Base-by-base conservation (phyloP, 2,113 vertebrate species). In the Eolophus roseicapilla region DNA sequence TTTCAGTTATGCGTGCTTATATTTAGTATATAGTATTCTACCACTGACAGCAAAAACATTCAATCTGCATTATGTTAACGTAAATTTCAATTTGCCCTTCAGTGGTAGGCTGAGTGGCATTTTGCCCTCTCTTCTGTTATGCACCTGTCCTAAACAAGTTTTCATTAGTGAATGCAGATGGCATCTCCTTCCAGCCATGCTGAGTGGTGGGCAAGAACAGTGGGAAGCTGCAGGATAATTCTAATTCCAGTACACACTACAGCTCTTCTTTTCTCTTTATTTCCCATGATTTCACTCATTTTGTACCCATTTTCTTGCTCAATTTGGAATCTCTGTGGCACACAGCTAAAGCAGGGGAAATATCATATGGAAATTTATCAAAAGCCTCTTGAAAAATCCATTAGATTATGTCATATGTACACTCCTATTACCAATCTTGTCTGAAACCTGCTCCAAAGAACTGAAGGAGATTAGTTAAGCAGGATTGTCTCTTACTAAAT, bases 81-180 rank as follows among this genome's bases (percentile, higher is more conserved):
- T 25, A 39, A 73, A 90, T 82, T 79, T 82, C 91, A 43, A 94
- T 94, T 50, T 96, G 84, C 83, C 95, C 93, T 96, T 89, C 89
- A 85, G 95, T 69, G 67, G 53, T 82, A 79, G 39, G 81, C 85
- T 92, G 84, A 74, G 91, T 89, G 88, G 92, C 92, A 93, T 47
- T 76, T 53, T 94, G 88, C 86, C 88, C 80, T 91, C 86, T 84
- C 62, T 91, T 79, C 83, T 64, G 59, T 76, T 70, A 59, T 76
- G 81, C 91, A 93, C 93, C 95, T 95, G 95, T 93, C 93, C 96
- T 85, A 95, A 87, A 74, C 94, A 92, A 96, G 88, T 95, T 96
- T 96, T 92, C 86, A 94, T 95, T 95, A 96, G 86, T 41, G 81
- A 80, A 82, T 97, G 92, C 95, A 96, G 96, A 96, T 96, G 91